Conservation (phyloP, 1,140 invertebrate species). For the Lepidurus apus region DNA sequence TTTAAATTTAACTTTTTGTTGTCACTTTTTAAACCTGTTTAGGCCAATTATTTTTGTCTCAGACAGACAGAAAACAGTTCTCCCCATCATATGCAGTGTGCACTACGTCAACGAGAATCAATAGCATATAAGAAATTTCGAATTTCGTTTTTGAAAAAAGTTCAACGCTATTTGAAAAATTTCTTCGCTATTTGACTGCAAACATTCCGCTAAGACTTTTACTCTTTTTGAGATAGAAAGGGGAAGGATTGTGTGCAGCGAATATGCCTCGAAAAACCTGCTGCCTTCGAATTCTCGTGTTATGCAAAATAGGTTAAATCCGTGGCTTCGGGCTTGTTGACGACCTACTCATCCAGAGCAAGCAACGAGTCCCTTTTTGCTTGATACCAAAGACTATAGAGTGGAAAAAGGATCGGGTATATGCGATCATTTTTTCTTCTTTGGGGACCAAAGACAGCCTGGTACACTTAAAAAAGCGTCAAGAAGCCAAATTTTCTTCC, state of each 20-base stretch:
- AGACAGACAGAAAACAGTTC: too few relatives aligned
- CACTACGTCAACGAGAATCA: too few relatives aligned
- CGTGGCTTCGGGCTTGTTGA: not conserved
- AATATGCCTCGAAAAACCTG: not conserved
- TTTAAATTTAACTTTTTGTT: not conserved
- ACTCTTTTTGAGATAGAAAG: not conserved
- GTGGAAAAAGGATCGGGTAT: too few relatives aligned
- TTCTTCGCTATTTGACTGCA: not conserved
- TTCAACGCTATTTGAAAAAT: not conserved
- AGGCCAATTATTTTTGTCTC: too few relatives aligned
- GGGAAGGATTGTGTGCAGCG: not conserved
- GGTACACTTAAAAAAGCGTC: too few relatives aligned
- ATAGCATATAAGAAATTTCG: too few relatives aligned
- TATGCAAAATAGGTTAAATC: constrained; percentile 15
- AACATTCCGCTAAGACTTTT: not conserved
- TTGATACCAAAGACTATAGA: too few relatives aligned
- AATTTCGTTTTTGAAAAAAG: not conserved
- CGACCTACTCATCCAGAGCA: not conserved
- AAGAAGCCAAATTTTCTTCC: too few relatives aligned
- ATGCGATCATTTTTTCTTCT: too few relatives aligned
- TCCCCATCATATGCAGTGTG: too few relatives aligned
- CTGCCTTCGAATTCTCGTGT: not conserved
- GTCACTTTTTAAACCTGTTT: not conserved
- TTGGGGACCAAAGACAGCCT: too few relatives aligned
- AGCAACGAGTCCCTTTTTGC: not conserved